Base-by-base conservation (phyloP, 2,113 vertebrate genomes). In the Microcebus lehilahytsara region DNA sequence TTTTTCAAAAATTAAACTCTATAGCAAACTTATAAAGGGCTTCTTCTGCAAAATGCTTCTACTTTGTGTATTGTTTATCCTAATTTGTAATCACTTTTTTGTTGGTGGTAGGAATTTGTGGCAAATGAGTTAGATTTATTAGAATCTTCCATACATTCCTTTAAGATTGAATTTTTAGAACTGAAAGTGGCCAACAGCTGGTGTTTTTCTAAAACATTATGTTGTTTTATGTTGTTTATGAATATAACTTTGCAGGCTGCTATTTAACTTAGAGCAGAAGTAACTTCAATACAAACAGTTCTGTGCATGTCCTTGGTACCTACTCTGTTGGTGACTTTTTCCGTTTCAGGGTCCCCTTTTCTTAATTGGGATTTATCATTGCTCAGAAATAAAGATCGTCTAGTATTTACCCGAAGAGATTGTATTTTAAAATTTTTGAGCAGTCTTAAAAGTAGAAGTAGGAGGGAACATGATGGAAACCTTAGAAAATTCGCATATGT, bases 111-210 rank as follows among this genome's bases (percentile, higher is more conserved):
- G 27, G 42, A 87, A 67, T 93, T 78, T 89, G 49, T 86, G 60
- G 34, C 42, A 74, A 79, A 79, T 40, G 37, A 95, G 22, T 32
- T 42, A 20, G 64, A 53, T 96, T 91, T 32, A 34, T 37, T 95
- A 95, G 89, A 95, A 37, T 90, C 60, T 81, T 75, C 22, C 58
- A 58, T 58, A 30, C 27, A 23, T 95, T 91, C 30, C 32, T 64
- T 89, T 91, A 92, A 95, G 62, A 84, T 72, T 62, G n/a, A 75
- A 51, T 72, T 96, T 96, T 92, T 89, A 32, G 74, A 93, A 58
- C 30, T 42, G n/a, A 40, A 89, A 83, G 51, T 86, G 60, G 56
- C 13, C 17, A 81, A 14, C 16, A n/a, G 42, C 64, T 92, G 37
- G 71, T 46, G 40, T 71, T 92, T 74, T 88, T 83, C 34, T 27